Evolutionary conservation across 2,888 invertebrate genomes (phyloP).

Genomic region (Chloromyia formosa): DNA sequence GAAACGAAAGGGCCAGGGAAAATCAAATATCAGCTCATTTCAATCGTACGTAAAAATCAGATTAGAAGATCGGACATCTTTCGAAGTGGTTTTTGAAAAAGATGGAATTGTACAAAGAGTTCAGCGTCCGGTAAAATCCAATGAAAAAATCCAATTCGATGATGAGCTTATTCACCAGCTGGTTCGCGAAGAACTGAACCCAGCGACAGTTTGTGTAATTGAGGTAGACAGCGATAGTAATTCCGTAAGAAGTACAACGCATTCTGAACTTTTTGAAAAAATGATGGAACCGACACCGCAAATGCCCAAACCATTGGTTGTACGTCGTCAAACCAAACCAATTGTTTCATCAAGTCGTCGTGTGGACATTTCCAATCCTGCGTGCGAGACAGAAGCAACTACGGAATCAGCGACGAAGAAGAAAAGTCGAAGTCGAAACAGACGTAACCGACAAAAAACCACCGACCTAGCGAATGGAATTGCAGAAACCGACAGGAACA

Average conservation of each 20-base stretch:
- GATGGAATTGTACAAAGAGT: background rate
- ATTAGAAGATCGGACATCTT: background rate
- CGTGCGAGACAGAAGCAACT: too few relatives aligned
- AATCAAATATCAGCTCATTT: too few relatives aligned
- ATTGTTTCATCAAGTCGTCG: too few relatives aligned
- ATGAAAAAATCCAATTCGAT: conserved; percentile 8
- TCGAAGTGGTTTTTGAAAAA: background rate
- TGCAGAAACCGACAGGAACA: too few relatives aligned
- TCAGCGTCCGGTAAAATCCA: background rate
- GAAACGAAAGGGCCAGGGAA: background rate
- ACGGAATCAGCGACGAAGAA: too few relatives aligned
- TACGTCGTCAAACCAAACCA: too few relatives aligned
- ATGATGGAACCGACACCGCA: background rate
- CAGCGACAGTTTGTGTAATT: background rate
- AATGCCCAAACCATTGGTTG: too few relatives aligned
- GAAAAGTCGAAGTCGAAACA: too few relatives aligned
- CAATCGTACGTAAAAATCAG: too few relatives aligned
- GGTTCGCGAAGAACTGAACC: background rate
- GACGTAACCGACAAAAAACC: too few relatives aligned
- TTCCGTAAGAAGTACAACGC: background rate
- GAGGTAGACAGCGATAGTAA: conserved; percentile 3
- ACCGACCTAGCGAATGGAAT: too few relatives aligned
- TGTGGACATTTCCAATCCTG: too few relatives aligned
- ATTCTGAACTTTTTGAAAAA: background rate
- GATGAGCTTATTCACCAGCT: conserved; percentile 28